Evolutionary conservation across 2,113 vertebrate genomes (phyloP).

Genomic region (Petromus typicus): DNA sequence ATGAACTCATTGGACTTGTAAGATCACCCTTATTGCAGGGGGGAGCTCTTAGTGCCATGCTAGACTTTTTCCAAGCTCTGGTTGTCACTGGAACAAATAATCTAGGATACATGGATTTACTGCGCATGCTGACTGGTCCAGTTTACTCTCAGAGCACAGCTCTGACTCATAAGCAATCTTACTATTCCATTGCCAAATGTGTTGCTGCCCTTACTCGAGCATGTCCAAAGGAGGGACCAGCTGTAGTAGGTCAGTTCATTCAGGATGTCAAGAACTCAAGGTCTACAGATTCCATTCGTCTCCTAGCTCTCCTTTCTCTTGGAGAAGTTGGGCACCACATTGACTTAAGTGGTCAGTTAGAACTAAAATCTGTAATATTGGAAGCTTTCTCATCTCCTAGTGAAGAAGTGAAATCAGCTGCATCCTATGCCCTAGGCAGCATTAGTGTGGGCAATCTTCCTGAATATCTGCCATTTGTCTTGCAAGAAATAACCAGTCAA

Average conservation of each 20-base stretch:
- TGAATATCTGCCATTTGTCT: constrained; percentile 98
- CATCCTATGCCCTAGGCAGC: constrained; percentile 97
- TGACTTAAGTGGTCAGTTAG: constrained; percentile 97
- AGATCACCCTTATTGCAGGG: constrained; percentile 97
- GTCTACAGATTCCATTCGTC: constrained; percentile 98
- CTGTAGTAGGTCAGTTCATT: constrained; percentile 98
- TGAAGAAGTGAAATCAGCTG: constrained; percentile 98
- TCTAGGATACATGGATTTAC: constrained; percentile 98
- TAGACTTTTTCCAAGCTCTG: constrained; percentile 98
- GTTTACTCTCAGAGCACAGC: constrained; percentile 97
- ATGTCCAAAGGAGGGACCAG: constrained; percentile 96
- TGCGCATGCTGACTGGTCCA: constrained; percentile 97
- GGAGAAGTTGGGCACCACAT: constrained; percentile 99
- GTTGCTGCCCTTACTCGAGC: constrained; percentile 98
- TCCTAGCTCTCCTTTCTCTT: constrained; percentile 96
- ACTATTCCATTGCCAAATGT: constrained; percentile 99
- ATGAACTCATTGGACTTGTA: constrained; percentile 96
- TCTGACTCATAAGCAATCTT: constrained; percentile 98
- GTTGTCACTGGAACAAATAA: constrained; percentile 95
- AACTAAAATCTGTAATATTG: constrained; percentile 98
- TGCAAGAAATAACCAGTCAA: constrained; percentile 98
- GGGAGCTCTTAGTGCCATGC: constrained; percentile 97
- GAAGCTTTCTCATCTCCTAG: constrained; percentile 99
- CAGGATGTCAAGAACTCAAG: constrained; percentile 99
- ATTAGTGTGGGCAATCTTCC: constrained; percentile 99